A percentile compares a stretch with the other conserved stretches of the same genome.
Evolutionary conservation across 2,888 invertebrate species (phyloP).

Genomic region (Netelia inedita): DNA sequence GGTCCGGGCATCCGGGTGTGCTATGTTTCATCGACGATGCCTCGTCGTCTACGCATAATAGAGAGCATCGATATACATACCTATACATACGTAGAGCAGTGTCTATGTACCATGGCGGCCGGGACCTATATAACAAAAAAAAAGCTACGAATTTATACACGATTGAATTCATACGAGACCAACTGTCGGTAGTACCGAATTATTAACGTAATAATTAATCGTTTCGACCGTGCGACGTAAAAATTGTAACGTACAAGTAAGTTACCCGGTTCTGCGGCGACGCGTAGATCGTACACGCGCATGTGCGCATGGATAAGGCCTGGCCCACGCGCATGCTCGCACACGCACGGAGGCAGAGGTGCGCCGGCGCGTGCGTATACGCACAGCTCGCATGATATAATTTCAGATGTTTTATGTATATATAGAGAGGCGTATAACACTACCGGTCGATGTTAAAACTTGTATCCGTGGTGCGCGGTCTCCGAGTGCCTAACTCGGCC

Average conservation of each 20-base stretch:
- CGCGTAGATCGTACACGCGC: background rate
- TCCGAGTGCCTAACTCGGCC: conserved; percentile 73
- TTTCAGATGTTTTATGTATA: background rate
- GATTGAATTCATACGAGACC: too few species aligned
- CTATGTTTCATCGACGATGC: conserved; percentile 2
- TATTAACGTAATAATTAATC: too few species aligned
- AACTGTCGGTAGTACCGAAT: too few species aligned
- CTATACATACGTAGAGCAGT: too few species aligned
- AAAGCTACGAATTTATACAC: too few species aligned
- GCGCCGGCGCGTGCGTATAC: conserved; percentile 33
- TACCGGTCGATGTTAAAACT: conserved; percentile 49
- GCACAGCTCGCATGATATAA: background rate
- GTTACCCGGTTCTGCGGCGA: background rate
- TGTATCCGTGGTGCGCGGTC: conserved; percentile 60
- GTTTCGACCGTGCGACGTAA: too few species aligned
- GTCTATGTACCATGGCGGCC: too few species aligned
- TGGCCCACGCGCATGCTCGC: conserved; percentile 60
- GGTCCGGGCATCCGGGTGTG: conserved; percentile 53
- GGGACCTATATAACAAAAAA: too few species aligned
- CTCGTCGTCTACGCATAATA: background rate
- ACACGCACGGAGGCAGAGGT: conserved; percentile 10
- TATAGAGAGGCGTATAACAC: background rate
- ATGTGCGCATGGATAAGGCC: background rate
- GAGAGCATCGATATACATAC: too few species aligned
- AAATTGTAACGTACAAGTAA: too few species aligned